phyloP scores from a whole-genome alignment of 1,140 invertebrate genomes.

The Drosophila mayri region DNA sequence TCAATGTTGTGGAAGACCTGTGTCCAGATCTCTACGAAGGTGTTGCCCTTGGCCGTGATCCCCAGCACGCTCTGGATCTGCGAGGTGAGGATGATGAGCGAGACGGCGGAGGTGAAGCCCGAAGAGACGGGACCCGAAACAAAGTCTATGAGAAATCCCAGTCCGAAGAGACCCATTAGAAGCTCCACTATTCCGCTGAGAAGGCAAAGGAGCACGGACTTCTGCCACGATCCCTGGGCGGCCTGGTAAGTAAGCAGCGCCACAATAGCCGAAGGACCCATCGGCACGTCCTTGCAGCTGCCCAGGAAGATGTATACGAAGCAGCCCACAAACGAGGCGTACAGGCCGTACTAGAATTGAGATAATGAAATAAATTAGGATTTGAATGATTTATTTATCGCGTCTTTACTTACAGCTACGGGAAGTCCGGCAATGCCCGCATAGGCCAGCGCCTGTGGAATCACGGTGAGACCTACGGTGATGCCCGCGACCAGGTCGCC shows the following conservation, averaged over 20 bases:
- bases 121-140: conserved; percentile 96
- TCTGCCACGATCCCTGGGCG: conserved; percentile 89
- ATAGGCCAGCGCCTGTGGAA: conserved; percentile 93
- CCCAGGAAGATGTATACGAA: conserved; percentile 96
- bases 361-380: background rate
- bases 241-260: conserved; percentile 92
- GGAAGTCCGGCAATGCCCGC: conserved; percentile 93
- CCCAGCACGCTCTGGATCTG: conserved; percentile 94
- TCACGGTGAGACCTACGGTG: conserved; percentile 94
- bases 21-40: conserved; percentile 90
- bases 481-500: conserved; percentile 94
- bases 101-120: conserved; percentile 96
- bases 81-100: conserved; percentile 94
- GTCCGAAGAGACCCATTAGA: conserved; percentile 93
- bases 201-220: conserved; percentile 93
- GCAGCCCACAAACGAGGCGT: conserved; percentile 95
- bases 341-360: conserved; percentile 91
- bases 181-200: conserved; percentile 92
- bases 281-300: conserved; percentile 93
- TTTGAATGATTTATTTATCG: background rate
- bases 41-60: conserved; percentile 90
- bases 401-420: conserved; percentile 78
- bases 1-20: conserved; percentile 88
- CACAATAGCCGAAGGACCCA: conserved; percentile 94
- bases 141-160: conserved; percentile 97